Percentiles rank a stretch among this genome's conserved stretches.
Conservation (phyloP, 30 jellyfish, hydroid and myxozoan genomes). For the Turritopsis dohrnii region DNA sequence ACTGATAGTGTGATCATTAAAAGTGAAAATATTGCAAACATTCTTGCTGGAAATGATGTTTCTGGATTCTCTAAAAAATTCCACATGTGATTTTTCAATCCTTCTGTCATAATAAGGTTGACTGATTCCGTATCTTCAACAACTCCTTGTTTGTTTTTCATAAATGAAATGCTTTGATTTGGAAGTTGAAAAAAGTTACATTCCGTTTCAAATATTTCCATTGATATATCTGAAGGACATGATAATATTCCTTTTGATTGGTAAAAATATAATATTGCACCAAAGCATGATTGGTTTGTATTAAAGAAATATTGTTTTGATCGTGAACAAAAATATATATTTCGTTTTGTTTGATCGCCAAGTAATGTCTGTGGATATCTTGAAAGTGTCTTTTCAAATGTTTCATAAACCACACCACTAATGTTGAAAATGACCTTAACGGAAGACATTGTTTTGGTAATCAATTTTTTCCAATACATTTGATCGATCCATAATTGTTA, state of each 20-base stretch:
- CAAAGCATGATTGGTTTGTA: slow-evolving; percentile 78
- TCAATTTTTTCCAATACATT: too few species aligned
- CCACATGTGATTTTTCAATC: slow-evolving; percentile 44
- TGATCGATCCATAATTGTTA: too few species aligned
- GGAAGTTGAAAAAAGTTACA: slow-evolving; percentile 76
- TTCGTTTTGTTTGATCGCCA: slow-evolving; percentile 56
- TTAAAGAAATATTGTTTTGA: slow-evolving; percentile 60
- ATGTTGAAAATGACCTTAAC: slow-evolving; percentile 39
- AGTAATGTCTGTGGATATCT: slow-evolving; percentile 83
- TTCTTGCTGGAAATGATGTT: slow-evolving; percentile 59
- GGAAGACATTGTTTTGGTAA: neutral
- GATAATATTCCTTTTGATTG: slow-evolving; percentile 80
- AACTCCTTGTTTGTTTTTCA: slow-evolving; percentile 65
- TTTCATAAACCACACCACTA: slow-evolving; percentile 84
- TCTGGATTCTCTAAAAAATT: slow-evolving; percentile 65
- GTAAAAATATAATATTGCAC: slow-evolving; percentile 79
- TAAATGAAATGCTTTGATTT: slow-evolving; percentile 28
- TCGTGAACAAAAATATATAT: slow-evolving; percentile 6
- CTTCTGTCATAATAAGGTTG: neutral
- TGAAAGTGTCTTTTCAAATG: slow-evolving; percentile 69
- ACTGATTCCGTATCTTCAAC: neutral
- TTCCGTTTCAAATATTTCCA: slow-evolving; percentile 75
- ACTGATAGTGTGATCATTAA: slow-evolving; percentile 61
- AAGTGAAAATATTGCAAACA: slow-evolving; percentile 54
- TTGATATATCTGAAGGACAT: slow-evolving; percentile 65